These are phyloP conservation scores for Nemoura dubitans DNA, from an alignment of 2,888 invertebrate genomes.

Conservation along the genomic window DNA sequence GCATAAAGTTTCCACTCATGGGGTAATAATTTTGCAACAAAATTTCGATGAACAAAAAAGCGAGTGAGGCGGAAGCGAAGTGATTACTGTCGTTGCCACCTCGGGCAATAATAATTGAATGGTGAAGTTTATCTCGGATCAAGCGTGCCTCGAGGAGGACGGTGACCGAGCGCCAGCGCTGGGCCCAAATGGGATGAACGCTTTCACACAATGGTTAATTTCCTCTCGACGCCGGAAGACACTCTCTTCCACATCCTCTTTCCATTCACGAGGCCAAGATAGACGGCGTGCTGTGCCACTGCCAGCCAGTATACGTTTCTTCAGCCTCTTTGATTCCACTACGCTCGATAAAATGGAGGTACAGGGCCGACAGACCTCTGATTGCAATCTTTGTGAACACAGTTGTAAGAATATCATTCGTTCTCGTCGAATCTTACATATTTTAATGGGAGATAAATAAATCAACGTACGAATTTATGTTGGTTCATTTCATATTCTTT, in stretches of 20 bases:
- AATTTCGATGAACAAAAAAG: neutral
- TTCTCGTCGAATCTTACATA: neutral
- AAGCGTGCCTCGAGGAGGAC: neutral
- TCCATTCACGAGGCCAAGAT: neutral
- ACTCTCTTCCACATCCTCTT: neutral
- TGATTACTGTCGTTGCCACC: neutral
- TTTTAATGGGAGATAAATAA: neutral
- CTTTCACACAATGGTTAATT: slow-evolving; percentile 7
- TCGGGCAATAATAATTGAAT: neutral
- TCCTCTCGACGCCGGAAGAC: neutral
- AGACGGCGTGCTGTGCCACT: neutral
- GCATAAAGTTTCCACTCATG: neutral
- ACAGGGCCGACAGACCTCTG: neutral
- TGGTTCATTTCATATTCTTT: neutral
- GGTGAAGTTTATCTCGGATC: neutral
- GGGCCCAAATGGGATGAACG: neutral
- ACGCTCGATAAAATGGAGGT: neutral
- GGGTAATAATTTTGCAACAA: neutral
- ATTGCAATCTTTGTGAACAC: too few species aligned
- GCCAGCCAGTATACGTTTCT: neutral
- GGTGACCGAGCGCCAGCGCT: neutral
- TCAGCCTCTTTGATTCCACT: neutral
- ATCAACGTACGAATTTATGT: neutral
- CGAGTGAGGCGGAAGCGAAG: neutral
- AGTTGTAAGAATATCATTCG: neutral